Base-by-base conservation (phyloP, 2,113 vertebrate genomes). In the Pleuronectes platessa region DNA sequence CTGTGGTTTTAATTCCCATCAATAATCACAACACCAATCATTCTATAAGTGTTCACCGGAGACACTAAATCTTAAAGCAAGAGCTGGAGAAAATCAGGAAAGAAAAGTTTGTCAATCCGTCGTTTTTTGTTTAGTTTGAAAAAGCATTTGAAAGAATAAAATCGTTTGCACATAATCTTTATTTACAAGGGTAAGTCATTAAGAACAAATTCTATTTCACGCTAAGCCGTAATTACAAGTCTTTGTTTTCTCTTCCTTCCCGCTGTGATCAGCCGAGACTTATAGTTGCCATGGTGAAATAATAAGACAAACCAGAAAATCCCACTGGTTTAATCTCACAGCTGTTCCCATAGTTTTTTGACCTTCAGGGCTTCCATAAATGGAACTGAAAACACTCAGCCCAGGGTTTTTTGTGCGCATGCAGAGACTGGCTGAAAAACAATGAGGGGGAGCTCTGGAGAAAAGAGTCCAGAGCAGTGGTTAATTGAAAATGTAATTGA, bases 401-500 rank as follows among this genome's bases (percentile, higher is more conserved):
- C 42, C 42, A 56, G 35, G 54, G 55, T 61, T 79, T 84, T 68
- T 79, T 80, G 65, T 78, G 67, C 37, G 55, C 56, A 77, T 53
- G 23, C 78, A 77, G 63, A 69, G 63, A 69, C 72, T 74, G 59
- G 53, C 71, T 74, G 74, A 84, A 81, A 78, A 78, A 85, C 74
- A 84, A 59, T 78, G 37, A 62, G 61, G 24, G 54, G 8, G 61
- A 35, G 71, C 40, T 37, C 21, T 74, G 59, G 68, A 65, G 65
- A 78, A 83, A 88, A 62, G 69, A 49, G 73, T 74, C 87, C 72
- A 71, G 51, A 87, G 74, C 70, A 42, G 64, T 20, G 21, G 59
- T 86, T 92, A 90, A 89, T 92, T 93, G 76, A 88, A 90, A 91
- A 86, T 79, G 21, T 88, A 91, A 84, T 20, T 85, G 78, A 82